Conservation (phyloP, 37 sponge, comb jelly and placozoan genomes). For the Cladorhizidae sp. region DNA sequence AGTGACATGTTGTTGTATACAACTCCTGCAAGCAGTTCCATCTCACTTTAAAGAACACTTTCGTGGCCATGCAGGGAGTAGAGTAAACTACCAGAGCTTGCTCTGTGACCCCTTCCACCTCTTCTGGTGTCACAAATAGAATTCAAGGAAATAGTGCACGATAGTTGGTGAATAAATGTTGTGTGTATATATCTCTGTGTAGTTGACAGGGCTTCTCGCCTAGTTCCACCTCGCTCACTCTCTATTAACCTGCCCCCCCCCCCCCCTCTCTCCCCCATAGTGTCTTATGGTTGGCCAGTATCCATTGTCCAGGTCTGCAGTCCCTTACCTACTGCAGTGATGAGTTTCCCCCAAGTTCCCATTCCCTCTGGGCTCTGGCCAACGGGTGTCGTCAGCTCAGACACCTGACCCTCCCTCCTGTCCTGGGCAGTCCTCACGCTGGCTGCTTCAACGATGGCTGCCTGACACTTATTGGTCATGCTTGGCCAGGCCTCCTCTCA, state of each 20-base stretch:
- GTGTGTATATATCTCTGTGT: too few relatives aligned
- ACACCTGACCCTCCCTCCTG: slow-evolving; percentile 38
- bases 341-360: slow-evolving; percentile 60
- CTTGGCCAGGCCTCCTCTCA: slow-evolving; percentile 31
- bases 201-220: too few relatives aligned
- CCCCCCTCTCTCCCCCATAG: background rate
- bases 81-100: too few relatives aligned
- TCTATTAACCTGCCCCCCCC: background rate
- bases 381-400: slow-evolving; percentile 51
- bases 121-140: too few relatives aligned
- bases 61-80: too few relatives aligned
- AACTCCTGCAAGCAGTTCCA: too few relatives aligned
- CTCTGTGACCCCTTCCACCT: too few relatives aligned
- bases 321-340: slow-evolving; percentile 49
- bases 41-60: too few relatives aligned
- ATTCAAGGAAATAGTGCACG: too few relatives aligned
- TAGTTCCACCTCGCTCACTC: background rate
- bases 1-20: too few relatives aligned
- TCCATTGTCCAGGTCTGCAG: slow-evolving; percentile 32
- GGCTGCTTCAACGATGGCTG: slow-evolving; percentile 39
- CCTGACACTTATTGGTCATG: slow-evolving; percentile 21
- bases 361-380: slow-evolving; percentile 56
- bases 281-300: slow-evolving; percentile 47
- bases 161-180: too few relatives aligned
- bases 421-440: slow-evolving; percentile 13